phyloP scores from a whole-genome alignment of 2,113 vertebrate species.

The Thymallus thymallus region DNA sequence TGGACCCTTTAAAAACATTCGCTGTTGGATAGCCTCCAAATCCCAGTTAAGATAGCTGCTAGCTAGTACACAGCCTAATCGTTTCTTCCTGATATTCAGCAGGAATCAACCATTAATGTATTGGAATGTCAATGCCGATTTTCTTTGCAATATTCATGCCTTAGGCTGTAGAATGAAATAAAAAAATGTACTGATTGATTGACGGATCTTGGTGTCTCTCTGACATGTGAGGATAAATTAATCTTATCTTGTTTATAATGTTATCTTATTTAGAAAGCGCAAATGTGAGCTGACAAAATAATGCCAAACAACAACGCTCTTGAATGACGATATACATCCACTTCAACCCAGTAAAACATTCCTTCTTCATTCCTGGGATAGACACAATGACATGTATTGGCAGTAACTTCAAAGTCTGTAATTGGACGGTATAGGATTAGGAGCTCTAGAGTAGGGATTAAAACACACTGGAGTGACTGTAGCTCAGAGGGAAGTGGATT shows the following conservation, averaged over 20 bases:
- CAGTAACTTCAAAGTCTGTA: constrained; percentile 20
- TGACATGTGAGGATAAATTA: too few relatives aligned
- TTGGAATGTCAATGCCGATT: neutral
- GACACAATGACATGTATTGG: constrained; percentile 2
- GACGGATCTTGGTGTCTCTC: too few relatives aligned
- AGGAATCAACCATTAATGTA: neutral
- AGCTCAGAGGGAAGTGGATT: neutral
- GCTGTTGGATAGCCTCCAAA: neutral
- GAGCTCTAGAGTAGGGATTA: constrained; percentile 12
- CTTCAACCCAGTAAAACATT: neutral
- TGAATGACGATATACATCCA: neutral
- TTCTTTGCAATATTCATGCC: neutral
- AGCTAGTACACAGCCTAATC: neutral
- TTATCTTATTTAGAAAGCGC: too few relatives aligned
- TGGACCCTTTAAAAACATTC: neutral
- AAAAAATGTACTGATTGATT: too few relatives aligned
- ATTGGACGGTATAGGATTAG: constrained; percentile 10
- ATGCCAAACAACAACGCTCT: neutral
- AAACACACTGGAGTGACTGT: neutral
- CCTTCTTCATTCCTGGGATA: neutral
- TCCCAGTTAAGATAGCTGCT: too few relatives aligned
- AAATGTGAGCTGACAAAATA: neutral
- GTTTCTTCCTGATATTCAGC: neutral
- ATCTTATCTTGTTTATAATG: too few relatives aligned
- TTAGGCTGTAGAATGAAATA: neutral